phyloP scores from a whole-genome alignment of 92 coral and sea anemone species.

The Virgularia gustaviana region DNA sequence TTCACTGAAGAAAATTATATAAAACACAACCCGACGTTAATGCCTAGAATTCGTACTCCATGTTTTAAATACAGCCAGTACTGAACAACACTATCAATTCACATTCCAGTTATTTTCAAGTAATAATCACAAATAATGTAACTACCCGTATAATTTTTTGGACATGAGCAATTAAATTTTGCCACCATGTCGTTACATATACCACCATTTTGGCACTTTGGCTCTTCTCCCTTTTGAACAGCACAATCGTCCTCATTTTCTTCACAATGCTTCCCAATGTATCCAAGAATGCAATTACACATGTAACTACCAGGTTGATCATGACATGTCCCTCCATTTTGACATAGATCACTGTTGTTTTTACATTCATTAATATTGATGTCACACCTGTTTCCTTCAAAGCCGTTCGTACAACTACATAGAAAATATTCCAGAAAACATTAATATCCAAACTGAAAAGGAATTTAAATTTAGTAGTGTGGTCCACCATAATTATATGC shows the following conservation, averaged over 20 bases:
- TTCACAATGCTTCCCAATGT: constrained; percentile 78
- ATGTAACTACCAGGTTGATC: constrained; percentile 55
- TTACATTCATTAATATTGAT: constrained; percentile 72
- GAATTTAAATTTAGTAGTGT: too few species aligned
- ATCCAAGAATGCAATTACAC: constrained; percentile 80
- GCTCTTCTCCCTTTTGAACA: constrained; percentile 24
- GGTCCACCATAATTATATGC: too few species aligned
- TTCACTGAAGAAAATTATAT: too few species aligned
- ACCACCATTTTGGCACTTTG: constrained; percentile 66
- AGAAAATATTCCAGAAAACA: constrained; percentile 8
- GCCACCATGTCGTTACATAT: constrained; percentile 69
- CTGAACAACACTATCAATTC: too few species aligned
- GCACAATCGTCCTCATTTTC: constrained; percentile 68
- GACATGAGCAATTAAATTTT: constrained; percentile 56
- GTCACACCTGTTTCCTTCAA: constrained; percentile 64
- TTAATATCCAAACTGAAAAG: too few species aligned
- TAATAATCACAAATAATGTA: neutral
- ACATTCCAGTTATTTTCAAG: neutral
- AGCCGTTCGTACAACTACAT: constrained; percentile 68
- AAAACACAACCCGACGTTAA: too few species aligned
- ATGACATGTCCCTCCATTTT: constrained; percentile 73
- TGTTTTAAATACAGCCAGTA: too few species aligned
- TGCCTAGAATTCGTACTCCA: too few species aligned
- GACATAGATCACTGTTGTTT: constrained; percentile 53
- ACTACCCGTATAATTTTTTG: constrained; percentile 62